Base-by-base conservation (phyloP, 2,888 invertebrate species). In the Choreutis nemorana region DNA sequence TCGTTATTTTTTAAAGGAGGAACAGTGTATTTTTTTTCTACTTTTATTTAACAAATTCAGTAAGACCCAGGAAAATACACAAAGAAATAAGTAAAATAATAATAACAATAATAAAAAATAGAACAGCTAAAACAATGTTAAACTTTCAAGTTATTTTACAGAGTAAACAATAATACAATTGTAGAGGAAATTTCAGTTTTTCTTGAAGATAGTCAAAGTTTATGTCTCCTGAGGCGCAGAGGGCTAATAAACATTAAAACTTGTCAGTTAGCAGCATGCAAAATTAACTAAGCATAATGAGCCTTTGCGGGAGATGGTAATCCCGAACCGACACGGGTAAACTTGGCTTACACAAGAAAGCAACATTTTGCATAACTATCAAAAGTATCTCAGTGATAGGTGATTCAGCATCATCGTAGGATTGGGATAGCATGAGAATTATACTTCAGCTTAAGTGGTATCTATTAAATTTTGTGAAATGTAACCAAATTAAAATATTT, bases 211-310 rank as follows among this genome's bases (percentile, higher is more conserved):
- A 31, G 31, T 31, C 34, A 30, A 23, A 29, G 32, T 20, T 33
- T 31, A 31, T 34, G 21, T 29, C 26, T 35, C 31, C 36, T 29
- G 32, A 26, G 29, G 23, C 10, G 27, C 26, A 14, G 27, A 21
- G 30, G 29, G 31, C 33, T 37, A 34, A 42, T 42, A 44, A 48
- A 42, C 44, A 49, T 48, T 41, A 42, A 53, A 55, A 55, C 46
- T 53, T 51, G 29, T 34, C 31, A 31, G 45, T 43, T 45, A 51
- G 48, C 42, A 38, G 30, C 41, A 40, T 49, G 51, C 39, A 55
- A 57, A 50, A 64, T 60, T 56, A 50, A 60, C 45, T 39, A 47
- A 48, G 50, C 37, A 54, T 57, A 58, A 60, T 60, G 46, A 58
- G 51, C 41, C 33, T 40, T 44, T 42, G 39, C 39, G 47, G 42